These are phyloP conservation scores for Orestias chungarensis DNA, from an alignment of 2,797 vertebrate species.

Conservation along the genomic window DNA sequence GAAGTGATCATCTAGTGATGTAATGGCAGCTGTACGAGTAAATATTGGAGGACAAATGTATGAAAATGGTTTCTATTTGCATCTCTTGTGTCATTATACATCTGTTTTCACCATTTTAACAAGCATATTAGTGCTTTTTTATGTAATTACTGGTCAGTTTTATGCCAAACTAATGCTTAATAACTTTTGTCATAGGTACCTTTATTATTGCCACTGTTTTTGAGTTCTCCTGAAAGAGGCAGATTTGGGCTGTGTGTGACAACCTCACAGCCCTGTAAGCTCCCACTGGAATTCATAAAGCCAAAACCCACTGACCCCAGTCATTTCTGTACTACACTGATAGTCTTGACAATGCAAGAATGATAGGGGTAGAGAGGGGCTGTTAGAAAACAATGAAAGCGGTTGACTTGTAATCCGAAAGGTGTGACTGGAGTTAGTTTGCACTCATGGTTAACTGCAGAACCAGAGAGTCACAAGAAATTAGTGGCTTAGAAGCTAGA, in stretches of 20 bases:
- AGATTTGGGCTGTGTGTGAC: constrained; percentile 21
- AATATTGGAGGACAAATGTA: neutral
- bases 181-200: constrained; percentile 12
- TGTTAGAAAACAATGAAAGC: constrained; percentile 40
- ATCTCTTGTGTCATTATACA: neutral
- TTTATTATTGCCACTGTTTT: constrained; percentile 7
- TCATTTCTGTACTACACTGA: constrained; percentile 35
- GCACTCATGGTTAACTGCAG: constrained; percentile 51
- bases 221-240: constrained; percentile 42
- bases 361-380: constrained; percentile 14
- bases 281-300: constrained; percentile 54
- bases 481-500: constrained; percentile 37
- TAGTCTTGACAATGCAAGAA: constrained; percentile 14
- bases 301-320: constrained; percentile 52
- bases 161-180: constrained; percentile 14
- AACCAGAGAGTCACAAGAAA: constrained; percentile 55
- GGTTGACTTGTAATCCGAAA: constrained; percentile 68
- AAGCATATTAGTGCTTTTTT: constrained; percentile 25
- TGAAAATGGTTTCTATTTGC: neutral
- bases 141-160: constrained; percentile 27
- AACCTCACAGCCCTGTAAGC: constrained; percentile 27
- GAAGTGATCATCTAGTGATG: constrained; percentile 22
- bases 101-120: neutral
- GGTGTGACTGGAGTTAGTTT: constrained; percentile 65
- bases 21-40: neutral